Percentiles rank a stretch among this genome's conserved stretches.
These are phyloP conservation scores for Polydrusus tereticollis DNA, from an alignment of 2,888 invertebrate species.

Conservation along the genomic window DNA sequence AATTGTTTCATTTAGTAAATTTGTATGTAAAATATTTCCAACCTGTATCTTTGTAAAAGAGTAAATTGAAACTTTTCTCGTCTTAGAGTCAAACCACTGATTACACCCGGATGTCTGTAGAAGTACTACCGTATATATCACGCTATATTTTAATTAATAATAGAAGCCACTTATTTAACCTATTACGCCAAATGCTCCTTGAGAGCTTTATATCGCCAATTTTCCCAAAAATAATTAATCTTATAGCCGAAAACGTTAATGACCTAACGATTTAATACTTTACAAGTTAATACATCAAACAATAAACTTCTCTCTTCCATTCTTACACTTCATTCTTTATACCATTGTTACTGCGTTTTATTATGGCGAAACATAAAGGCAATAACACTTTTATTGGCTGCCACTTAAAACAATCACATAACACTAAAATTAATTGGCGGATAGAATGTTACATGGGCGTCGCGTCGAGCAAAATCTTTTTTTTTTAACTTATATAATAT, in stretches of 20 bases:
- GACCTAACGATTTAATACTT: conserved; percentile 7
- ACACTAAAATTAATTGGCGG: conserved; percentile 28
- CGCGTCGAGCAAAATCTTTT: not conserved
- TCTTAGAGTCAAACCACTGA: too few species aligned
- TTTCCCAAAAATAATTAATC: conserved; percentile 3
- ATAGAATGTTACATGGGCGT: not conserved
- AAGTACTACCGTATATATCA: too few species aligned
- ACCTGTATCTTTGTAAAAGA: too few species aligned
- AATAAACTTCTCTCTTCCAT: conserved; percentile 18
- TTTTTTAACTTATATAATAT: too few species aligned
- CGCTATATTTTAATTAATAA: not conserved
- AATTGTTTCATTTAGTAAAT: too few species aligned
- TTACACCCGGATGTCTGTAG: too few species aligned
- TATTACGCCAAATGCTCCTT: not conserved
- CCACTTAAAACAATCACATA: conserved; percentile 33
- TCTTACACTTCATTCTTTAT: conserved; percentile 18
- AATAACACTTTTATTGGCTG: conserved; percentile 29
- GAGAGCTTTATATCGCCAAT: not conserved
- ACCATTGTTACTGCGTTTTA: conserved; percentile 9
- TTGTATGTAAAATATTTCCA: too few species aligned
- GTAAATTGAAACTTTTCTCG: too few species aligned
- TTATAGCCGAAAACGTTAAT: conserved; percentile 9
- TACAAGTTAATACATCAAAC: conserved; percentile 27
- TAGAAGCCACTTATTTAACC: not conserved
- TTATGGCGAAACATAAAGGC: conserved; percentile 11